Conservation (phyloP, 2,888 invertebrate genomes). For the Mythimna ferrago region DNA sequence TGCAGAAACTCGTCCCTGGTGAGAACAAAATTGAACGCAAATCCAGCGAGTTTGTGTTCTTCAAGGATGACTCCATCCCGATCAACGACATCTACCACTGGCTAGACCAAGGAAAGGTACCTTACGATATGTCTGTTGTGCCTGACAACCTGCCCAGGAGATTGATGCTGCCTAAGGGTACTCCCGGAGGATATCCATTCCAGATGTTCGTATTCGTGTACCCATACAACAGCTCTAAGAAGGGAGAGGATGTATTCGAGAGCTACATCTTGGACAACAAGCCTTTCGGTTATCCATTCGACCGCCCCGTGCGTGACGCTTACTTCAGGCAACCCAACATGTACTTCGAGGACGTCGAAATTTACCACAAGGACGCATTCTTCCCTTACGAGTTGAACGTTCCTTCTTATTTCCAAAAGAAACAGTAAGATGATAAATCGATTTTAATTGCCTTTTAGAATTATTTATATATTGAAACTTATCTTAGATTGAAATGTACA, state of each 20-base stretch:
- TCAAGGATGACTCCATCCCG: constrained; percentile 92
- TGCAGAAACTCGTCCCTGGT: constrained; percentile 91
- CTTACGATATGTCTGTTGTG: constrained; percentile 87
- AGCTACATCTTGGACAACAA: constrained; percentile 84
- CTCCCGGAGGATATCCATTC: constrained; percentile 92
- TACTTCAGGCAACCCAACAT: constrained; percentile 90
- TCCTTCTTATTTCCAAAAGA: constrained; percentile 68
- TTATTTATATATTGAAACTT: constrained; percentile 18
- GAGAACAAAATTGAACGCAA: constrained; percentile 92
- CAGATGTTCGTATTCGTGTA: constrained; percentile 92
- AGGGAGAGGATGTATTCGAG: constrained; percentile 74
- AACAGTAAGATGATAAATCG: constrained; percentile 32
- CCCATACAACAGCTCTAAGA: constrained; percentile 85
- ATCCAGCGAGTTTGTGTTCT: constrained; percentile 92
- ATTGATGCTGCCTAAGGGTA: constrained; percentile 94
- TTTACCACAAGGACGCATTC: constrained; percentile 87
- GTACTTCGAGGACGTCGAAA: constrained; percentile 90
- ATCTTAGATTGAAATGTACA: constrained; percentile 36
- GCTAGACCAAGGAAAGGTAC: constrained; percentile 89
- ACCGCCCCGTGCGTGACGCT: constrained; percentile 86
- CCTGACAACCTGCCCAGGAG: constrained; percentile 92
- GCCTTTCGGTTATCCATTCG: constrained; percentile 91
- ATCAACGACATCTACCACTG: constrained; percentile 91
- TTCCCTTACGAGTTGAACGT: constrained; percentile 75
- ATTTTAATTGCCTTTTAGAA: constrained; percentile 7